Percentiles rank a stretch among this genome's conserved stretches.
Conservation (phyloP, 2,888 invertebrate genomes). For the Phytoseiulus persimilis region DNA sequence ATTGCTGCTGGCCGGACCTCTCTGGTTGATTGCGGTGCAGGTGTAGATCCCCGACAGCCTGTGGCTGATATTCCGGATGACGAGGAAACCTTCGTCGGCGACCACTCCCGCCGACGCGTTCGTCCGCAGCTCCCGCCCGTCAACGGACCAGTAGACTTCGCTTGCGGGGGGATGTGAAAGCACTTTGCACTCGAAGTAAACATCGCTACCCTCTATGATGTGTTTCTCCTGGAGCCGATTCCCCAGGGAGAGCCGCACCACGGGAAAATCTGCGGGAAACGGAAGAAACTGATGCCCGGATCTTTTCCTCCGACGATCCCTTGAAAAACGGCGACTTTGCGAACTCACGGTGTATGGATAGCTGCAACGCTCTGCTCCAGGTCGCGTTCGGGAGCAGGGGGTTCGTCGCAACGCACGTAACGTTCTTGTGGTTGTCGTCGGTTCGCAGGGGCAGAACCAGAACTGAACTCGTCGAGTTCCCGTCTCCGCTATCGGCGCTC, state of each 20-base stretch:
- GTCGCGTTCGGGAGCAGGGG: background rate
- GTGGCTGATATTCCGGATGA: conserved; percentile 38
- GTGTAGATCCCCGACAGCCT: conserved; percentile 13
- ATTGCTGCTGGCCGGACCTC: conserved; percentile 30
- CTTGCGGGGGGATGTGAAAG: conserved; percentile 25
- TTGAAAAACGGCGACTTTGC: background rate
- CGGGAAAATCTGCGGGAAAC: background rate
- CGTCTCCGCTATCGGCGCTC: conserved; percentile 17
- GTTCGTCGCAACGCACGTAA: conserved; percentile 16
- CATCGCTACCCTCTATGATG: conserved; percentile 27
- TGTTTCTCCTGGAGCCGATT: conserved; percentile 16
- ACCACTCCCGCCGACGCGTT: conserved; percentile 30
- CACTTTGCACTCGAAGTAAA: conserved; percentile 24
- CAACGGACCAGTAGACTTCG: conserved; percentile 30
- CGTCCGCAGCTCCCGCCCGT: conserved; percentile 13
- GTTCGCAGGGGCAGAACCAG: conserved; percentile 18
- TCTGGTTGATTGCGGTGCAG: conserved; percentile 35
- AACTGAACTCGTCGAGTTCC: conserved; percentile 27
- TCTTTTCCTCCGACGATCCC: too few species aligned
- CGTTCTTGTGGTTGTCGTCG: conserved; percentile 28
- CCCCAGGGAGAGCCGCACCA: conserved; percentile 26
- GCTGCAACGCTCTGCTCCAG: background rate
- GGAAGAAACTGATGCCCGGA: background rate
- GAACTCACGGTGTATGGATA: conserved; percentile 27
- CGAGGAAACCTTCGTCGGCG: conserved; percentile 21